These are phyloP conservation scores for Troilus luridus DNA, from an alignment of 2,888 invertebrate species.

Conservation along the genomic window DNA sequence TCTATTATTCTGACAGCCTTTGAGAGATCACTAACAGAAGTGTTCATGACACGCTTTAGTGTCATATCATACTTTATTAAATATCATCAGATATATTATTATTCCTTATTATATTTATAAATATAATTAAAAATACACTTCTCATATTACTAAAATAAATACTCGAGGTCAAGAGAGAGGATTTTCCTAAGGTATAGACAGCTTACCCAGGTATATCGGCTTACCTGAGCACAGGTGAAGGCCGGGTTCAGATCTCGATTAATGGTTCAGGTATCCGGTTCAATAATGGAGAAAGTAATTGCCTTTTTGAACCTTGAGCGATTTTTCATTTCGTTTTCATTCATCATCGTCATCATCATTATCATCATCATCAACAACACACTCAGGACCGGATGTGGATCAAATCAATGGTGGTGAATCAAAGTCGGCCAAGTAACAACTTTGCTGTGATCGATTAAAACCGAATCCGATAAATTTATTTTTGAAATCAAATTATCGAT, in stretches of 20 bases:
- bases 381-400: background rate
- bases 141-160: background rate
- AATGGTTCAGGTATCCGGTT: background rate
- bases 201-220: background rate
- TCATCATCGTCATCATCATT: background rate
- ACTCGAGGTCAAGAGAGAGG: background rate
- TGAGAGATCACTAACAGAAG: no score
- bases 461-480: no score
- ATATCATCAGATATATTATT: background rate
- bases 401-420: background rate
- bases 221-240: background rate
- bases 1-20: no score
- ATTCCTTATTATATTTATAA: background rate
- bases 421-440: background rate
- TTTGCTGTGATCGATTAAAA: background rate
- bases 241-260: background rate
- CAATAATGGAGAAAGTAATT: background rate
- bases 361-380: background rate
- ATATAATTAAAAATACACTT: background rate
- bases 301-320: background rate
- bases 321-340: conserved; percentile 11
- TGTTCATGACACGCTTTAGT: no score
- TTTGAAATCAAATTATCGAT: no score
- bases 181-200: background rate
- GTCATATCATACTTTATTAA: background rate